Evolutionary conservation across 2,797 vertebrate species (phyloP).

Genomic region (Pseudopleuronectes americanus): DNA sequence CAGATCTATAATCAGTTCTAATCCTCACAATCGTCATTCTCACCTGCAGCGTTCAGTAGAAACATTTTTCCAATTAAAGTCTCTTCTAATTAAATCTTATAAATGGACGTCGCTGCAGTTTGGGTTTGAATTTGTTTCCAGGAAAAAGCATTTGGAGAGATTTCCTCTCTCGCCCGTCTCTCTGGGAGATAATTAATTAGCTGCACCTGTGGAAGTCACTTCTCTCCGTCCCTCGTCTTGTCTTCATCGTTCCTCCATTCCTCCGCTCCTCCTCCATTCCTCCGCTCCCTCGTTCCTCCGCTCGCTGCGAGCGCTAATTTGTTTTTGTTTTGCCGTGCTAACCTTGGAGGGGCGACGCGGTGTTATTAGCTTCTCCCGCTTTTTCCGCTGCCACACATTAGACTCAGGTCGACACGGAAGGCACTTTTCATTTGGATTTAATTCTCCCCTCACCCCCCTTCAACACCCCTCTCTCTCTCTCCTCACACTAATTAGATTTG

Average conservation of each 20-base stretch:
- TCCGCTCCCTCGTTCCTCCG: background rate
- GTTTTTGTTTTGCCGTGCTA: conserved; percentile 71
- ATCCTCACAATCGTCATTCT: background rate
- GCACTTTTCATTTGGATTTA: conserved; percentile 82
- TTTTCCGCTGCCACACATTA: conserved; percentile 64
- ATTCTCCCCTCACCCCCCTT: conserved; percentile 62
- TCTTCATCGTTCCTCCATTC: conserved; percentile 31
- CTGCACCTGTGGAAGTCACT: conserved; percentile 65
- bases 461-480: conserved; percentile 38
- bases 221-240: conserved; percentile 24
- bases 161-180: conserved; percentile 2
- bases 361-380: conserved; percentile 73
- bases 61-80: background rate
- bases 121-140: background rate
- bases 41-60: too few relatives aligned
- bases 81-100: background rate
- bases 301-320: conserved; percentile 64
- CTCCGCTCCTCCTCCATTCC: background rate
- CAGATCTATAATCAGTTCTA: too few relatives aligned
- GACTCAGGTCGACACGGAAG: conserved; percentile 74
- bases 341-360: conserved; percentile 65
- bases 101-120: background rate
- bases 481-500: conserved; percentile 82
- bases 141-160: background rate
- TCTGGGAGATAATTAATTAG: conserved; percentile 57